A percentile compares a stretch with the other conserved stretches of the same genome.
Conservation (phyloP, 2,797 vertebrate species). For the Sebastes cheni region DNA sequence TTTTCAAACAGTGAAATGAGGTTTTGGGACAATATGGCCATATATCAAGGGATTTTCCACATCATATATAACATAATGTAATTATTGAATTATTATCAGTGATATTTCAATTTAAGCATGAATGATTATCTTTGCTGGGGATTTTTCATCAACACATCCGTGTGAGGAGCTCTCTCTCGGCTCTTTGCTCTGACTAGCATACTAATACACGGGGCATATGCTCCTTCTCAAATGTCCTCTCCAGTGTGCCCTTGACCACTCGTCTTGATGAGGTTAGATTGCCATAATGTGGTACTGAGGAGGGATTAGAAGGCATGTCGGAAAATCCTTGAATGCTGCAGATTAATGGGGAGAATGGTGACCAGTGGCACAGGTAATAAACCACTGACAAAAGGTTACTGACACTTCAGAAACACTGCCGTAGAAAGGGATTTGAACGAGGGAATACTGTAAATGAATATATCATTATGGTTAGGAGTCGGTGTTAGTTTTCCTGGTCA, state of each 20-base stretch:
- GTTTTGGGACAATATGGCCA: conserved; percentile 39
- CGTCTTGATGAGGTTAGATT: conserved; percentile 49
- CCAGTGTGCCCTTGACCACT: conserved; percentile 55
- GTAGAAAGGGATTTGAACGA: neutral
- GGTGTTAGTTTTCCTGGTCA: neutral
- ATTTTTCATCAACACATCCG: conserved; percentile 42
- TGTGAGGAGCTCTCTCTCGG: conserved; percentile 6
- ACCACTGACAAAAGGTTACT: conserved; percentile 22
- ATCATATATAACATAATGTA: conserved; percentile 40
- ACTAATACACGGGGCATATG: conserved; percentile 44
- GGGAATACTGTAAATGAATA: conserved; percentile 15
- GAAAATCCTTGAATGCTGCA: conserved; percentile 49
- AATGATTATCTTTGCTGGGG: conserved; percentile 30
- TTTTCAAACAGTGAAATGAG: conserved; percentile 58
- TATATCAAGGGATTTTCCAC: conserved; percentile 35
- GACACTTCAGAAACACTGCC: conserved; percentile 1
- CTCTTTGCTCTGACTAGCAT: conserved; percentile 39
- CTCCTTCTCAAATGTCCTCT: conserved; percentile 27
- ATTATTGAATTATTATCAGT: conserved; percentile 60
- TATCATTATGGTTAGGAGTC: conserved; percentile 3
- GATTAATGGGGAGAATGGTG: conserved; percentile 41
- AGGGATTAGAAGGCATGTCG: conserved; percentile 39
- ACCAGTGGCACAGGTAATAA: conserved; percentile 46
- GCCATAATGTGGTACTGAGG: conserved; percentile 47
- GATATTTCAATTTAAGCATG: conserved; percentile 53